phyloP scores from a whole-genome alignment of 2,113 vertebrate genomes.

The Lanius collurio region DNA sequence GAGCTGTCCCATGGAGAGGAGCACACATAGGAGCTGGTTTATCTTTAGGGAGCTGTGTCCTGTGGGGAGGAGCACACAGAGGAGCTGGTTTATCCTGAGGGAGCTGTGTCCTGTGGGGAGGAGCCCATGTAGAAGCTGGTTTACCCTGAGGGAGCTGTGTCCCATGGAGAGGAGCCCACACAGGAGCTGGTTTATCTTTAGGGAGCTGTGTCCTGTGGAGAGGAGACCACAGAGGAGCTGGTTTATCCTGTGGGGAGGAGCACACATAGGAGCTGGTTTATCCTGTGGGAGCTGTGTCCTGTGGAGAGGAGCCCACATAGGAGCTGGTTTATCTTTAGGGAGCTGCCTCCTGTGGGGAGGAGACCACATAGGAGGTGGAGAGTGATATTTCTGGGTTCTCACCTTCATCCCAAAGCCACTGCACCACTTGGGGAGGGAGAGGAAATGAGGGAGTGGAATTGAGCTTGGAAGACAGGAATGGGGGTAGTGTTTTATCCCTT shows the following conservation, averaged over 20 bases:
- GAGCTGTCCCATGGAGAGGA: neutral
- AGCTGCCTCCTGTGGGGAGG: neutral
- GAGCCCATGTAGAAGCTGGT: no score
- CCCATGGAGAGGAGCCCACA: rapidly evolving
- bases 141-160: neutral
- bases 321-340: neutral
- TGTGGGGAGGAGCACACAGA: no score
- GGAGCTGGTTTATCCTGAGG: no score
- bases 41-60: no score
- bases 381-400: neutral
- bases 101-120: no score
- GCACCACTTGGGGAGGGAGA: rapidly evolving
- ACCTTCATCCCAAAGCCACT: rapidly evolving
- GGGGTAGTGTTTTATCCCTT: rapidly evolving
- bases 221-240: no score
- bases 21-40: no score
- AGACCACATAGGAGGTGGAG: no score
- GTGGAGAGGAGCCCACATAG: no score
- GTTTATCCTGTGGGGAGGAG: no score
- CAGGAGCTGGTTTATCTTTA: neutral
- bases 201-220: no score
- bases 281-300: neutral
- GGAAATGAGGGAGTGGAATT: no score
- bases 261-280: neutral
- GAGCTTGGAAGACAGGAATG: neutral